These are phyloP conservation scores for Sitobion miscanthi DNA, from an alignment of 1,140 invertebrate genomes.

Conservation along the genomic window DNA sequence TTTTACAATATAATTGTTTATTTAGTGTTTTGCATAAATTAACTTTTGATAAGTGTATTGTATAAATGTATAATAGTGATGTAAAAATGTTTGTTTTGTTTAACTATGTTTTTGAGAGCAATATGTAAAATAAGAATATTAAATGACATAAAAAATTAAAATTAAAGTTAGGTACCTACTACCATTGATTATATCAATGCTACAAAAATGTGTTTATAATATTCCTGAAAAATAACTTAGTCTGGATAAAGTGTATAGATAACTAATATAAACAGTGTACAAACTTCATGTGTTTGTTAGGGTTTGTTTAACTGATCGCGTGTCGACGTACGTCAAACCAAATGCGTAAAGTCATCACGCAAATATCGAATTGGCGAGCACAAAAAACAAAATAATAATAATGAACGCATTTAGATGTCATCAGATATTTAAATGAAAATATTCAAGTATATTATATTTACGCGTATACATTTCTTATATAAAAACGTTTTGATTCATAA, in stretches of 20 bases:
- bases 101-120: background rate
- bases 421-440: background rate
- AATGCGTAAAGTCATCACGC: conserved; percentile 3
- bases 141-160: background rate
- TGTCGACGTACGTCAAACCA: background rate
- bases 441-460: background rate
- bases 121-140: background rate
- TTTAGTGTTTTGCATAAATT: too few relatives aligned
- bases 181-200: too few relatives aligned
- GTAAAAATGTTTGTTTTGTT: background rate
- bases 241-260: conserved; percentile 7
- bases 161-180: background rate
- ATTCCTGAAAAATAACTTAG: background rate
- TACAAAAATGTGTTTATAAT: background rate
- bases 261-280: background rate
- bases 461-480: background rate
- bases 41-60: background rate
- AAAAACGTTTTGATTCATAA: conserved; percentile 11
- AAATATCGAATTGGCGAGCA: conserved; percentile 34
- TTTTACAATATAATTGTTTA: too few relatives aligned
- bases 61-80: background rate
- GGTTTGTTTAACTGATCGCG: conserved; percentile 40
- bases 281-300: background rate
- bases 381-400: conserved; percentile 22
- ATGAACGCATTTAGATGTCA: background rate